Evolutionary conservation across 1,140 invertebrate species (phyloP).

Genomic region (Tyrophagus putrescentiae): DNA sequence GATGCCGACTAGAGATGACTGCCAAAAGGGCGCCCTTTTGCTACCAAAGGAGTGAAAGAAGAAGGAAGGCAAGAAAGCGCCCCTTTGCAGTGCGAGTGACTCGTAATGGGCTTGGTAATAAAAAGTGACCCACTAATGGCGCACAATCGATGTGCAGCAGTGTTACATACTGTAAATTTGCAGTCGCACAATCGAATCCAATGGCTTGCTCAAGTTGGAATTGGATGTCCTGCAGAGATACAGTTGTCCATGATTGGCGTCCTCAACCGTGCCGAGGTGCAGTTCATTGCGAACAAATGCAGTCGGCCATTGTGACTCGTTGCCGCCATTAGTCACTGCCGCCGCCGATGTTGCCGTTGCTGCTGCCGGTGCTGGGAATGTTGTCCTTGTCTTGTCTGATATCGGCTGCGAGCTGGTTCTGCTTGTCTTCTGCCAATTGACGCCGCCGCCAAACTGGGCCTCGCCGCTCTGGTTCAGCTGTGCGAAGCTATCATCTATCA

Average conservation of each 20-base stretch:
- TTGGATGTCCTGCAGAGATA: constrained; percentile 4
- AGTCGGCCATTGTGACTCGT: neutral
- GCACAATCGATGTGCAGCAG: neutral
- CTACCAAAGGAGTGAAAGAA: no score
- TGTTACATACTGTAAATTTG: neutral
- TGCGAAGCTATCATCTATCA: constrained; percentile 14
- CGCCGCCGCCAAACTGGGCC: no score
- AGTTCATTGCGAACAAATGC: constrained; percentile 8
- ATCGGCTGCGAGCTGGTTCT: no score
- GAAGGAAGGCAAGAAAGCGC: no score
- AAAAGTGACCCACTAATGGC: neutral
- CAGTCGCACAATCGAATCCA: constrained; percentile 9
- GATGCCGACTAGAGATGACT: no score
- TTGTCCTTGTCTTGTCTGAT: neutral
- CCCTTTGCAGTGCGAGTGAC: no score
- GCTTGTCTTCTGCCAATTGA: no score
- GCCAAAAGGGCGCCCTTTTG: no score
- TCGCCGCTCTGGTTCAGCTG: neutral
- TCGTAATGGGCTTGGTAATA: neutral
- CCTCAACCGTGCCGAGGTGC: neutral
- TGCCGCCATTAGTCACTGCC: neutral
- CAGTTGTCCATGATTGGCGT: constrained; percentile 5
- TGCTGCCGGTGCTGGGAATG: no score
- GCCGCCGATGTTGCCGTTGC: neutral
- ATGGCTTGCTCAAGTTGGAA: neutral